Percentiles rank a stretch among this genome's conserved stretches.
phyloP scores from a whole-genome alignment of 2,113 vertebrate species.

The western clawed frog (Xenopus tropicalis) region DNA sequence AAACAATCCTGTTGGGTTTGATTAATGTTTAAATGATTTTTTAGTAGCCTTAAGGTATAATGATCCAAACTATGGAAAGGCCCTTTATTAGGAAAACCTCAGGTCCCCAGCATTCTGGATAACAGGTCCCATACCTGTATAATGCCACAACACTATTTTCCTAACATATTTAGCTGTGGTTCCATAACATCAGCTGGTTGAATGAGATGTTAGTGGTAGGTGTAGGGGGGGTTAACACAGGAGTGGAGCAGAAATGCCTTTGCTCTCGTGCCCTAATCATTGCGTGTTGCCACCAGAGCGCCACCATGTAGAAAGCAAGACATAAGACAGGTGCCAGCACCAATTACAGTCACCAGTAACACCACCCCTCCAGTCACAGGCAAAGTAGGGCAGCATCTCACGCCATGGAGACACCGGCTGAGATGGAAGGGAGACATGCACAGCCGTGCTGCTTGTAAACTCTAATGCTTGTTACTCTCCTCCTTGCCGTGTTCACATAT shows the following conservation, averaged over 20 bases:
- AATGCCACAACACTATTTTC: too few relatives aligned
- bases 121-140: too few relatives aligned
- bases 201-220: too few relatives aligned
- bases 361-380: conserved; percentile 38
- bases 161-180: too few relatives aligned
- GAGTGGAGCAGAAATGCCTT: too few relatives aligned
- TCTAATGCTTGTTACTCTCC: background rate
- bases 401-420: conserved; percentile 28
- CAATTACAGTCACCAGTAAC: conserved; percentile 41
- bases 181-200: too few relatives aligned
- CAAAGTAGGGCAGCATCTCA: conserved; percentile 43
- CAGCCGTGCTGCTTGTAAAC: background rate
- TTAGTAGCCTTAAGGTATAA: too few relatives aligned
- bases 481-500: background rate
- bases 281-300: conserved; percentile 24
- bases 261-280: background rate
- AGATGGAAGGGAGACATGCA: conserved; percentile 4
- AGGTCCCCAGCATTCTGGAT: too few relatives aligned
- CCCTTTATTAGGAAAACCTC: too few relatives aligned
- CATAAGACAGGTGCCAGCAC: conserved; percentile 45
- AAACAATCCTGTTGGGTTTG: too few relatives aligned
- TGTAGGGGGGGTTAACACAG: background rate
- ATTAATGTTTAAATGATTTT: too few relatives aligned
- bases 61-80: too few relatives aligned
- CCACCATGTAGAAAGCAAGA: conserved; percentile 29